Evolutionary conservation across 1,140 invertebrate genomes (phyloP).

Genomic region (Drosophila varians): DNA sequence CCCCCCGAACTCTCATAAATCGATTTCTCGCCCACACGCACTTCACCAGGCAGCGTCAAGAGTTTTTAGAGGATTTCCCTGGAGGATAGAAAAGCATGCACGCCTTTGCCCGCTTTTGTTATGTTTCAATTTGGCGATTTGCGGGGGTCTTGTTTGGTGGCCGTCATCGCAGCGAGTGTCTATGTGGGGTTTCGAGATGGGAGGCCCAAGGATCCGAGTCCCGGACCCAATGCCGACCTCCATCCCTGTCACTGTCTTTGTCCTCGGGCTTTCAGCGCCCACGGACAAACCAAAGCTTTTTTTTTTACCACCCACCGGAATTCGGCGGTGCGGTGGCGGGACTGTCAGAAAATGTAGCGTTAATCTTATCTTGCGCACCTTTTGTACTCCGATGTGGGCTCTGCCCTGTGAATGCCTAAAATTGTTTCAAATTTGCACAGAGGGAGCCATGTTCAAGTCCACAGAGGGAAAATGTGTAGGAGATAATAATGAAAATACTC

Average conservation of each 20-base stretch:
- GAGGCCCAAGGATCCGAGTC: neutral
- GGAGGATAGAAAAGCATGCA: neutral
- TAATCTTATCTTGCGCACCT: slow-evolving; percentile 60
- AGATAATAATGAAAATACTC: neutral
- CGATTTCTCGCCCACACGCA: slow-evolving; percentile 33
- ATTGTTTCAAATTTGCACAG: neutral
- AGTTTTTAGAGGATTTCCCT: slow-evolving; percentile 27
- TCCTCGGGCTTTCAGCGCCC: slow-evolving; percentile 11
- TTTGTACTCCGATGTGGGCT: slow-evolving; percentile 25
- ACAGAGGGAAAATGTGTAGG: neutral
- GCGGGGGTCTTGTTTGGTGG: slow-evolving; percentile 29
- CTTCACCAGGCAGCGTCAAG: slow-evolving; percentile 7
- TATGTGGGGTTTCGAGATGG: slow-evolving; percentile 6
- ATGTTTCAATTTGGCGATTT: slow-evolving; percentile 69
- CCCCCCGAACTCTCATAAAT: slow-evolving; percentile 30
- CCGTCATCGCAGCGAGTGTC: slow-evolving; percentile 26
- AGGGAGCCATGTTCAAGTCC: slow-evolving; percentile 2
- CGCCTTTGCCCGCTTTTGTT: slow-evolving; percentile 55
- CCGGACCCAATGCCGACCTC: no score
- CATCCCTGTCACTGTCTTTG: neutral
- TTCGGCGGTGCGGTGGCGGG: slow-evolving; percentile 2
- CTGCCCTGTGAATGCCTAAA: slow-evolving; percentile 21
- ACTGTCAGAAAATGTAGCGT: slow-evolving; percentile 38
- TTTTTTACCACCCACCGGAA: slow-evolving; percentile 3
- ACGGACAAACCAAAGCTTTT: slow-evolving; percentile 16